phyloP scores from a whole-genome alignment of 2,797 vertebrate genomes.

The Sebastes matsubarae region DNA sequence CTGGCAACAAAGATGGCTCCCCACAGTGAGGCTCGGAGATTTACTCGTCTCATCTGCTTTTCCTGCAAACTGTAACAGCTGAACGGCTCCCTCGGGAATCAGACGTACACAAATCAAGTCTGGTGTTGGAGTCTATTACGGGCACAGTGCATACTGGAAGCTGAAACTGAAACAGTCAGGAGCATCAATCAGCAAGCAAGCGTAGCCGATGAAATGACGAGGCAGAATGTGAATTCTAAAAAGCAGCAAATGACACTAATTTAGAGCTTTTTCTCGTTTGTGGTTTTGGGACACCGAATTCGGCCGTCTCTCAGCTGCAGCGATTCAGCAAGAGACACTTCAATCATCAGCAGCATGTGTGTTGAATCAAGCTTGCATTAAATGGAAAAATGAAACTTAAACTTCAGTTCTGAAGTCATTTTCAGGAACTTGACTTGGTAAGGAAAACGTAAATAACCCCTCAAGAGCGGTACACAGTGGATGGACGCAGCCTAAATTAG shows the following conservation, averaged over 20 bases:
- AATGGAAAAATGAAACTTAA: conserved; percentile 55
- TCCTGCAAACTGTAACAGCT: conserved; percentile 75
- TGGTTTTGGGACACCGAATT: conserved; percentile 48
- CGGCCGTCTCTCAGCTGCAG: conserved; percentile 28
- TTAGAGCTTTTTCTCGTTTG: conserved; percentile 59
- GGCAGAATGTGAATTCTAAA: conserved; percentile 54
- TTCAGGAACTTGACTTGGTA: conserved; percentile 58
- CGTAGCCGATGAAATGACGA: conserved; percentile 62
- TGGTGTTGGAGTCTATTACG: conserved; percentile 69
- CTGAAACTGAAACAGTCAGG: conserved; percentile 52
- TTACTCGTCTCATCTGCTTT: conserved; percentile 83
- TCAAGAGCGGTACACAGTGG: conserved; percentile 8
- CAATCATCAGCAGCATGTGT: conserved; percentile 64
- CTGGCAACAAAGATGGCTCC: conserved; percentile 73
- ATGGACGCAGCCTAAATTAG: conserved; percentile 37
- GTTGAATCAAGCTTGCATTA: conserved; percentile 57
- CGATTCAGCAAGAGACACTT: conserved; percentile 47
- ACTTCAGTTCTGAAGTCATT: conserved; percentile 43
- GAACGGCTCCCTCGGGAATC: conserved; percentile 67
- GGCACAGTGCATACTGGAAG: conserved; percentile 51
- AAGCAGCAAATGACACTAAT: conserved; percentile 64
- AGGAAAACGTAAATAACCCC: conserved; percentile 61
- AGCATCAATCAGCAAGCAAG: conserved; percentile 66
- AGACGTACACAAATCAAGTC: conserved; percentile 70
- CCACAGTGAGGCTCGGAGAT: conserved; percentile 74